Conservation (phyloP, 2,888 invertebrate species). For the Pachycephus smyrnensis region DNA sequence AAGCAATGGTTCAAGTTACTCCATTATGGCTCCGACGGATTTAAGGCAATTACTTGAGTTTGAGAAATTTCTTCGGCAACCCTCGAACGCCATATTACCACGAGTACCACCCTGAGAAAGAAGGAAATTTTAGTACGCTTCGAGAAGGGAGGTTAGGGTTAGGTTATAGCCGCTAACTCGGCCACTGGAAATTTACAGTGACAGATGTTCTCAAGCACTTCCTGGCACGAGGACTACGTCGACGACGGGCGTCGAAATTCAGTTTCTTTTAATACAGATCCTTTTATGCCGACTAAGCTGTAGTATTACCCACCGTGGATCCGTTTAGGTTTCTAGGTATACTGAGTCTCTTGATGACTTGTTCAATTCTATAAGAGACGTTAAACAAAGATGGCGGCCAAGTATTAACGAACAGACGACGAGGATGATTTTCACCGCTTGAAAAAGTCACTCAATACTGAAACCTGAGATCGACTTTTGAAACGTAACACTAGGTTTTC, state of each 20-base stretch:
- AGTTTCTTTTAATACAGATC: not conserved
- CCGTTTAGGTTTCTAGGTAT: not conserved
- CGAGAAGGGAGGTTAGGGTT: not conserved
- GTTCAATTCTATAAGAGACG: not conserved
- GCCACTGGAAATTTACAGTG: not conserved
- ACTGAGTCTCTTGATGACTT: not conserved
- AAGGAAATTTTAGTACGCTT: not conserved
- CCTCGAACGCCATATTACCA: not conserved
- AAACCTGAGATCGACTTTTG: not conserved
- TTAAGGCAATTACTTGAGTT: conserved; percentile 20
- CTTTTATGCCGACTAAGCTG: not conserved
- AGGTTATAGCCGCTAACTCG: not conserved
- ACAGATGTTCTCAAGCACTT: not conserved
- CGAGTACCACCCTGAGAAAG: not conserved
- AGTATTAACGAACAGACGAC: not conserved
- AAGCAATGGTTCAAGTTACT: conserved; percentile 18
- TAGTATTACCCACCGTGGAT: not conserved
- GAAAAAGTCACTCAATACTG: not conserved
- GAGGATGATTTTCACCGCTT: not conserved
- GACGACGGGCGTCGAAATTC: not conserved
- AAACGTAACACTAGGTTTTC: not conserved
- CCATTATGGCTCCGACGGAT: conserved; percentile 16
- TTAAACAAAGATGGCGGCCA: not conserved
- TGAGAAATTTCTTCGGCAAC: conserved; percentile 11
- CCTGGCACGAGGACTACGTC: not conserved